phyloP scores from a whole-genome alignment of 2,113 vertebrate species.

The Neomonachus schauinslandi region DNA sequence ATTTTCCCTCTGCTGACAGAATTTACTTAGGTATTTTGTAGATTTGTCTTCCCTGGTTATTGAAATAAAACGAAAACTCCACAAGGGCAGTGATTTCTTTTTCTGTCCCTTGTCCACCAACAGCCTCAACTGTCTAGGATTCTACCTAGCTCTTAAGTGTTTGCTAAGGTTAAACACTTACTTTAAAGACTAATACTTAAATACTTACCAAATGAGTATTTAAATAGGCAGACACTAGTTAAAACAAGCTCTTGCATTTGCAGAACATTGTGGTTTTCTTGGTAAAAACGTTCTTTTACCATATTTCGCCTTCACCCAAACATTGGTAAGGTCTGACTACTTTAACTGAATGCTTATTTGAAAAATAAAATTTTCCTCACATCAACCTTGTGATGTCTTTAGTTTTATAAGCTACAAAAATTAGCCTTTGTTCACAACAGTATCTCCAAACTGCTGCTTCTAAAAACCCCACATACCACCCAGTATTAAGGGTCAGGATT shows the following conservation, averaged over 20 bases:
- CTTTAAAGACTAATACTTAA: neutral
- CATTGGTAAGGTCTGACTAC: neutral
- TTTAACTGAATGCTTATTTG: neutral
- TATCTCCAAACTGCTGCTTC: neutral
- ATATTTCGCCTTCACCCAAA: neutral
- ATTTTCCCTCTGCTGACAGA: neutral
- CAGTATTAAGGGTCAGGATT: neutral
- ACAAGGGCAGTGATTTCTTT: neutral
- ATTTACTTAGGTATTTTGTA: neutral
- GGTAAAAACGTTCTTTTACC: neutral
- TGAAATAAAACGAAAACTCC: neutral
- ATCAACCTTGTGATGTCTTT: neutral
- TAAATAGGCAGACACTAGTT: neutral
- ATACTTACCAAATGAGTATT: neutral
- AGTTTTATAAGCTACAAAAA: conserved; percentile 37
- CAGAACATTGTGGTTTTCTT: neutral
- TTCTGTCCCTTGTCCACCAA: neutral
- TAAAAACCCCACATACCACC: neutral
- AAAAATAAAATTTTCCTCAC: conserved; percentile 6
- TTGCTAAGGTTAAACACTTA: neutral
- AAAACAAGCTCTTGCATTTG: neutral
- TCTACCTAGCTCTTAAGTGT: neutral
- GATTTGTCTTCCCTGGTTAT: neutral
- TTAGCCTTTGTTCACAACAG: neutral
- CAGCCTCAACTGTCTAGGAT: neutral